phyloP scores from a whole-genome alignment of 2,797 vertebrate species.

The Acrossocheilus fasciatus region DNA sequence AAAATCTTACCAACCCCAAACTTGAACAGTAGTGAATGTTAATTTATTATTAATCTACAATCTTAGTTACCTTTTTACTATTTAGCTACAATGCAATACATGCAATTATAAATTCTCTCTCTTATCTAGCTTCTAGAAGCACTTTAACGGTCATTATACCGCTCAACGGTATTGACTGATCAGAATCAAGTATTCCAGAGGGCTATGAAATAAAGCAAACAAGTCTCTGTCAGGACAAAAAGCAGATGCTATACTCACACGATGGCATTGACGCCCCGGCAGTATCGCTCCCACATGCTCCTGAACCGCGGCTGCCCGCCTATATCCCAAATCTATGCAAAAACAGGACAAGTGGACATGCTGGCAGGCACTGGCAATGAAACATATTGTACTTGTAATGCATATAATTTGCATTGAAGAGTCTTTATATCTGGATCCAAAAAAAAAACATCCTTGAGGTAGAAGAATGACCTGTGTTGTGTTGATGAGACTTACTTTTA shows the following conservation, averaged over 20 bases:
- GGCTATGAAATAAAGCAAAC: neutral
- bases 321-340: slow-evolving; percentile 95
- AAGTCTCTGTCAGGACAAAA: neutral
- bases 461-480: neutral
- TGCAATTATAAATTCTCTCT: neutral
- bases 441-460: neutral
- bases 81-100: neutral
- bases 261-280: slow-evolving; percentile 96
- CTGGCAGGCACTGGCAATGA: neutral
- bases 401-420: neutral
- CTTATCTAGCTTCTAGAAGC: neutral
- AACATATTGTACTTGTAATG: neutral
- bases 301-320: slow-evolving; percentile 97
- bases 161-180: neutral
- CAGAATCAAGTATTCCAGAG: slow-evolving; percentile 1
- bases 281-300: slow-evolving; percentile 99
- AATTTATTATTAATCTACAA: neutral
- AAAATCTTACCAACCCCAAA: neutral
- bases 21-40: neutral
- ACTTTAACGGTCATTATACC: neutral
- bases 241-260: slow-evolving; percentile 83
- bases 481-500: slow-evolving; percentile 85
- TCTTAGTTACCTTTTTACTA: neutral
- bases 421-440: neutral
- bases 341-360: neutral